phyloP scores from a whole-genome alignment of 2,888 invertebrate genomes.

The Heliothis peltigera region DNA sequence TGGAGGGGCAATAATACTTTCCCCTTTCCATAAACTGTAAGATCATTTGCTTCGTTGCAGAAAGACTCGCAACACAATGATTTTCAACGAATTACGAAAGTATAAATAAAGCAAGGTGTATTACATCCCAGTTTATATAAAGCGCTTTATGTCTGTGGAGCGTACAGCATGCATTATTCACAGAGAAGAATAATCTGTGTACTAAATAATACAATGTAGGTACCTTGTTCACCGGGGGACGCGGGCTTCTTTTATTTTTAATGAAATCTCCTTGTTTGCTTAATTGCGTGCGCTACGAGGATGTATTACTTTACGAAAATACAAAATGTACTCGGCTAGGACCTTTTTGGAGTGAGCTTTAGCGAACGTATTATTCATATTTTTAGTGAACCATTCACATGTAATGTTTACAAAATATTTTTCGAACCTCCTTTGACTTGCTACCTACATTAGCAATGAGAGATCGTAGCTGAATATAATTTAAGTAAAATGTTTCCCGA shows the following conservation, averaged over 20 bases:
- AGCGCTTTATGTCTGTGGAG: slow-evolving; percentile 69
- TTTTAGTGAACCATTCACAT: no score
- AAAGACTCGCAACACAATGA: slow-evolving; percentile 46
- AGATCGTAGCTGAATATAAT: slow-evolving; percentile 20
- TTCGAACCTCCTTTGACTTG: no score
- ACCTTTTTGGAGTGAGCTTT: slow-evolving; percentile 5
- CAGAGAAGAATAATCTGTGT: slow-evolving; percentile 69
- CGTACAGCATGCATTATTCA: slow-evolving; percentile 72
- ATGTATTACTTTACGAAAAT: slow-evolving; percentile 51
- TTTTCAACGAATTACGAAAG: slow-evolving; percentile 54
- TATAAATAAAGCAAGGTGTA: slow-evolving; percentile 65
- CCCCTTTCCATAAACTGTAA: slow-evolving; percentile 18
- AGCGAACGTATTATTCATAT: neutral
- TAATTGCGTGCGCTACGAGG: slow-evolving; percentile 66
- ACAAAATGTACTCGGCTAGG: slow-evolving; percentile 30
- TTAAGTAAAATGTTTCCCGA: slow-evolving; percentile 32
- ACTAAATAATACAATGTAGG: slow-evolving; percentile 69
- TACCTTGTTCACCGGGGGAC: slow-evolving; percentile 63
- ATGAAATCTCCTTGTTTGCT: slow-evolving; percentile 72
- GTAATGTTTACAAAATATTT: no score
- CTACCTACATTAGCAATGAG: neutral
- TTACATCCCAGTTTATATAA: slow-evolving; percentile 68
- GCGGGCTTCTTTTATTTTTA: slow-evolving; percentile 71
- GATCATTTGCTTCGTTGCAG: slow-evolving; percentile 41
- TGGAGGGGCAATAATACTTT: slow-evolving; percentile 12